Percentiles rank a stretch among this genome's conserved stretches.
Conservation (phyloP, 2,113 vertebrate species). For the Pao palembangensis region DNA sequence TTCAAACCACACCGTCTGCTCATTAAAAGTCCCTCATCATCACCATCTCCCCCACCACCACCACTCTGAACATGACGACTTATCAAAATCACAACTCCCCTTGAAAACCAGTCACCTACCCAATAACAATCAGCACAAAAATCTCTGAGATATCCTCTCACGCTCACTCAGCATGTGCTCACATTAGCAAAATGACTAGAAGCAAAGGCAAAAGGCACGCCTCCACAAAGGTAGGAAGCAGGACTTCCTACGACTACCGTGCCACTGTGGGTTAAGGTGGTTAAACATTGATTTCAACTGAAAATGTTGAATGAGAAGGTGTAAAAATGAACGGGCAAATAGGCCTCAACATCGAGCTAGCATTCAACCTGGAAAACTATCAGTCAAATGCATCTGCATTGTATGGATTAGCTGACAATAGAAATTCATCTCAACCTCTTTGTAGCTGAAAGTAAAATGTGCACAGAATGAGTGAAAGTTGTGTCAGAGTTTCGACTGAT, state of each 20-base stretch:
- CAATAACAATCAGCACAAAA: constrained; percentile 7
- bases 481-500: too few species aligned
- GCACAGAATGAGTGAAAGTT: constrained; percentile 11
- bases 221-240: background rate
- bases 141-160: too few species aligned
- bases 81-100: constrained; percentile 21
- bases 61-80: constrained; percentile 27
- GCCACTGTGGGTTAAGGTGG: too few species aligned
- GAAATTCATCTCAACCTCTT: background rate
- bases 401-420: too few species aligned
- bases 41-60: constrained; percentile 20
- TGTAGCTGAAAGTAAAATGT: constrained; percentile 34
- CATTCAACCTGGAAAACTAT: too few species aligned
- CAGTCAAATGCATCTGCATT: too few species aligned
- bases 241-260: background rate
- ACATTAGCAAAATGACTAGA: background rate
- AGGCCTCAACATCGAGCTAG: too few species aligned
- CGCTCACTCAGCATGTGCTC: background rate
- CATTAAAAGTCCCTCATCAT: background rate
- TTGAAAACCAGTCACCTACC: background rate
- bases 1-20: background rate
- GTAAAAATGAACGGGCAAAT: too few species aligned
- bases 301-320: too few species aligned
- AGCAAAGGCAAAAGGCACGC: too few species aligned
- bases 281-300: too few species aligned